A percentile compares a stretch with the other conserved stretches of the same genome.
phyloP scores from a whole-genome alignment of 2,797 vertebrate genomes.

The Allenopithecus nigroviridis region DNA sequence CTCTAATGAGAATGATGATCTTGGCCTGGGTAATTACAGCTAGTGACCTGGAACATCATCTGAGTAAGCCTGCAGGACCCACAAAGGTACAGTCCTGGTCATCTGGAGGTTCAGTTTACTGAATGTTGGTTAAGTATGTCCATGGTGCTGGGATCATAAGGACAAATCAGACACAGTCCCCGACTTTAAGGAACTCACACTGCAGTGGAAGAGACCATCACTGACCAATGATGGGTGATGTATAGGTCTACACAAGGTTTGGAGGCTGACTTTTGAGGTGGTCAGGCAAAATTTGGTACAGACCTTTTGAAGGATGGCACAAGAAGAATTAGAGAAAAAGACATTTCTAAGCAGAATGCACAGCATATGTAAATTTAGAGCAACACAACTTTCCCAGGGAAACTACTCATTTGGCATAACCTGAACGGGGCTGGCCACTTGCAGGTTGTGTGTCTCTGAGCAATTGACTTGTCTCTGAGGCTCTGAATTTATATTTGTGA shows the following conservation, averaged over 20 bases:
- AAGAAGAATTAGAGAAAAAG: neutral
- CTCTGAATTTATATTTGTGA: neutral
- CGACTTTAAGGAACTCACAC: neutral
- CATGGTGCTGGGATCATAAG: neutral
- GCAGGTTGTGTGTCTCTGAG: neutral
- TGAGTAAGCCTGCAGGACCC: neutral
- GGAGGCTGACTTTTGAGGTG: neutral
- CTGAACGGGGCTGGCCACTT: neutral
- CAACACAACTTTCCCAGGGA: neutral
- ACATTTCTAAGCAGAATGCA: neutral
- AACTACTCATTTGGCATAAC: neutral
- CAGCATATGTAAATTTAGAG: neutral
- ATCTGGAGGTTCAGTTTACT: neutral
- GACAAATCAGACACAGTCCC: neutral
- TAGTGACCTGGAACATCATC: neutral
- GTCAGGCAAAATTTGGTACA: neutral
- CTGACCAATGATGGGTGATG: neutral
- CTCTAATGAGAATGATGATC: neutral
- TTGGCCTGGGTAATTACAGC: neutral
- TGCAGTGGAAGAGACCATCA: fast-evolving
- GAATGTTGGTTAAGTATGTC: neutral
- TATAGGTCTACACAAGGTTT: neutral
- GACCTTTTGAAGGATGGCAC: neutral
- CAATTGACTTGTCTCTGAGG: neutral
- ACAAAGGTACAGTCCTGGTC: neutral